Percentiles rank a stretch among this genome's conserved stretches.
Conservation (phyloP, 2,888 invertebrate genomes). For the Brachypalpus laphriformis region DNA sequence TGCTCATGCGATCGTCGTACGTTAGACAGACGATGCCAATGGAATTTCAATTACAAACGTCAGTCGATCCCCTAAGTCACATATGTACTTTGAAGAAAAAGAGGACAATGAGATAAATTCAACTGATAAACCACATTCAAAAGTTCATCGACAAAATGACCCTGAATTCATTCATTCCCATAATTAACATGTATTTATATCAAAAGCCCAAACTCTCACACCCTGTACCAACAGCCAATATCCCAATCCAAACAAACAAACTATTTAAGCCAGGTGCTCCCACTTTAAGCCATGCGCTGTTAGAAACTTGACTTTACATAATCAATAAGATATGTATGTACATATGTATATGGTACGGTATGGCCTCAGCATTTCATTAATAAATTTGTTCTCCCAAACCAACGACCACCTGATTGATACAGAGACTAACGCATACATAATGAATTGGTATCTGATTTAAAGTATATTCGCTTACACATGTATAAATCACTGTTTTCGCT, state of each 20-base stretch:
- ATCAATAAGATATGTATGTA: conserved; percentile 31
- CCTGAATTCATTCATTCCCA: conserved; percentile 42
- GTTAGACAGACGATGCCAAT: background rate
- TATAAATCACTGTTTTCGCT: conserved; percentile 62
- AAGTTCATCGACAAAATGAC: conserved; percentile 52
- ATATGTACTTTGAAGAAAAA: background rate
- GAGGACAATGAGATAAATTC: background rate
- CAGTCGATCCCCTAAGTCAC: background rate
- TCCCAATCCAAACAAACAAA: background rate
- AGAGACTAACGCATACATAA: conserved; percentile 24
- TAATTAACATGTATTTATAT: conserved; percentile 3
- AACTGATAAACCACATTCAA: conserved; percentile 6
- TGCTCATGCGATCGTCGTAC: background rate
- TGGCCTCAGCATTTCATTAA: conserved; percentile 66
- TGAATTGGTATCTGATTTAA: conserved; percentile 33
- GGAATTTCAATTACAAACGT: conserved; percentile 11
- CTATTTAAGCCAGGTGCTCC: background rate
- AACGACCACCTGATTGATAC: conserved; percentile 41
- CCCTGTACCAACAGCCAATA: background rate
- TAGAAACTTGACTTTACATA: conserved; percentile 55
- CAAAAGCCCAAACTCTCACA: conserved; percentile 10
- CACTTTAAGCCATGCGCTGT: conserved; percentile 26
- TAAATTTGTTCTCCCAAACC: conserved; percentile 42
- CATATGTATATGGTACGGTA: background rate
- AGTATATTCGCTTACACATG: conserved; percentile 66